Evolutionary conservation across 92 coral and sea anemone species (phyloP).

Genomic region (Phenganax marumi): DNA sequence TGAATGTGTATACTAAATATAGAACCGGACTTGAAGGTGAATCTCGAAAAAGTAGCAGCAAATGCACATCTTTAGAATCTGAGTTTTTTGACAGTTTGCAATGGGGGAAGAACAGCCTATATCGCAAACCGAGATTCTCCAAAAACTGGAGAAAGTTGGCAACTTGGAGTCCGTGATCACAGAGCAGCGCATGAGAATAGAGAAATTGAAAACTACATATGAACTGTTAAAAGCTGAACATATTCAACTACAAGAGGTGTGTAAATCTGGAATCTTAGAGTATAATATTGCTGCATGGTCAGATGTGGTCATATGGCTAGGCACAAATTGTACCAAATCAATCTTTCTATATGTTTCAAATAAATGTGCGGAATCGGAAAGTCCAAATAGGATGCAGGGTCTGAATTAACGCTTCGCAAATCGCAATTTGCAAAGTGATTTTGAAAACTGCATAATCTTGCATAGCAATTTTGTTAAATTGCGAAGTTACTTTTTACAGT

Average conservation of each 20-base stretch:
- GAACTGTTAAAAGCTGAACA: slow-evolving; percentile 94
- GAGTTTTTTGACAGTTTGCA: background rate
- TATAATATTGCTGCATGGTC: background rate
- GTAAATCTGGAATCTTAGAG: slow-evolving; percentile 2
- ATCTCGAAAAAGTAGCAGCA: no score
- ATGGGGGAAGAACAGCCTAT: slow-evolving; percentile 40
- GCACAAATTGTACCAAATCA: background rate
- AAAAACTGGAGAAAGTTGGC: slow-evolving; percentile 86
- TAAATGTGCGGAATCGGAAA: background rate
- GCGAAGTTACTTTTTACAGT: no score
- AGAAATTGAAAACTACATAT: slow-evolving; percentile 90
- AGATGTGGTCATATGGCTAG: background rate
- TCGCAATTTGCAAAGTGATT: no score
- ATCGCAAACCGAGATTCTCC: slow-evolving; percentile 73
- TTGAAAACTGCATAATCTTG: no score
- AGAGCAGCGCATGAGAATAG: slow-evolving; percentile 95
- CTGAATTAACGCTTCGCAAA: background rate
- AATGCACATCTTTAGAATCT: background rate
- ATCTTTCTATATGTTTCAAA: background rate
- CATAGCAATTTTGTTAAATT: no score
- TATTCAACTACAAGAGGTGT: slow-evolving; percentile 92
- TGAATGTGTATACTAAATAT: no score
- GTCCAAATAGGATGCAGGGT: background rate
- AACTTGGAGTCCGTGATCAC: slow-evolving; percentile 92
- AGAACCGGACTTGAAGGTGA: no score